Percentiles rank a stretch among this genome's conserved stretches.
phyloP scores from a whole-genome alignment of 2,797 vertebrate genomes.

The Schizopygopsis pylzovi region DNA sequence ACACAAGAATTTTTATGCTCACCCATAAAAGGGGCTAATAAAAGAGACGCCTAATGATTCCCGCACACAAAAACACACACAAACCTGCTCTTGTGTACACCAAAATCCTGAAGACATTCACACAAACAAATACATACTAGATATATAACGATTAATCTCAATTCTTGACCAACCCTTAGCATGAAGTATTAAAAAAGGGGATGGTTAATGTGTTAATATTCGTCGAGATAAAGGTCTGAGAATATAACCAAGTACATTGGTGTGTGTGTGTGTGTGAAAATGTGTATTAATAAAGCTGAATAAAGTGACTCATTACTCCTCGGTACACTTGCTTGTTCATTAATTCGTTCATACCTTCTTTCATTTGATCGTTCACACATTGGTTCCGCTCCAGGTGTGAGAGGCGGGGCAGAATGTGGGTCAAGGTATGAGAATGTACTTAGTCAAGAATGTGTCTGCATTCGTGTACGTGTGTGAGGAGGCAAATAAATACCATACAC shows the following conservation, averaged over 20 bases:
- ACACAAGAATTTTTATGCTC: conserved; percentile 60
- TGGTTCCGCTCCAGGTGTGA: conserved; percentile 69
- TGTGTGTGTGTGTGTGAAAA: conserved; percentile 21
- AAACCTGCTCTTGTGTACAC: neutral
- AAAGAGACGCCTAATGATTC: conserved; percentile 54
- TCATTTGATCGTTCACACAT: conserved; percentile 67
- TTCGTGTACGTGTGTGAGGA: conserved; percentile 54
- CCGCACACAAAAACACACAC: conserved; percentile 20
- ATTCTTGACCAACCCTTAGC: neutral
- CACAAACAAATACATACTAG: neutral
- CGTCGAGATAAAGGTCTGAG: conserved; percentile 45
- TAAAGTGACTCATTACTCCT: conserved; percentile 62
- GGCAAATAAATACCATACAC: conserved; percentile 67
- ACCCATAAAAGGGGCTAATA: conserved; percentile 58
- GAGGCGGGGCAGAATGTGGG: conserved; percentile 52
- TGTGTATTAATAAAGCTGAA: conserved; percentile 57
- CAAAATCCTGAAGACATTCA: neutral
- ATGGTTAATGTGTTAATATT: neutral
- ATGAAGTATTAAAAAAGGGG: neutral
- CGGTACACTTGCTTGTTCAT: conserved; percentile 47
- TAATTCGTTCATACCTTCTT: conserved; percentile 56
- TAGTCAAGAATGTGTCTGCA: conserved; percentile 61
- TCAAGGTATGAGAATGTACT: conserved; percentile 63
- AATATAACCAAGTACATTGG: conserved; percentile 52
- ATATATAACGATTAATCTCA: neutral